phyloP scores from a whole-genome alignment of 2,888 invertebrate species.

The Lordiphosa fenestrarum region DNA sequence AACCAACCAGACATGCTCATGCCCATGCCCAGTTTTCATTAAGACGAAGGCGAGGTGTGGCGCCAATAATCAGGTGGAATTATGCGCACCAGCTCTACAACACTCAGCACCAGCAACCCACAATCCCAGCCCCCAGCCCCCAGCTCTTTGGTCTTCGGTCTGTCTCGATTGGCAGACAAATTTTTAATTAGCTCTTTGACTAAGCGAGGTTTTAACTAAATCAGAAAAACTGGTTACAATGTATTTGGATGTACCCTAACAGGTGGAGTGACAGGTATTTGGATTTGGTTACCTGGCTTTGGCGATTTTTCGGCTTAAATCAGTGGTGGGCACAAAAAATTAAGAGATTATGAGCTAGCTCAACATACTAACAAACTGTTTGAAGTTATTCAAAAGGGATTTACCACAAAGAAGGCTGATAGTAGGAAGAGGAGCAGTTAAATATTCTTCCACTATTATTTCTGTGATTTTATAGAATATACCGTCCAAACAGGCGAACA shows the following conservation, averaged over 20 bases:
- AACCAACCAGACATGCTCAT: conserved; percentile 51
- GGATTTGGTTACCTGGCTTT: too few species aligned
- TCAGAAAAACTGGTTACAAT: conserved; percentile 39
- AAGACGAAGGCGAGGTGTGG: conserved; percentile 12
- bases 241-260: conserved; percentile 14
- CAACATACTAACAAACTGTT: too few species aligned
- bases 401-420: too few species aligned
- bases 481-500: too few species aligned
- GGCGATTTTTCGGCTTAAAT: too few species aligned
- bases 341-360: too few species aligned
- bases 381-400: too few species aligned
- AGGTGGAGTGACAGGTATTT: not conserved
- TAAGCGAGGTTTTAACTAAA: conserved; percentile 33
- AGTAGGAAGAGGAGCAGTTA: too few species aligned
- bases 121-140: too few species aligned
- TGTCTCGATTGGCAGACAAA: conserved; percentile 30
- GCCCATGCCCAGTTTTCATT: conserved; percentile 62
- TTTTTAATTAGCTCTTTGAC: conserved; percentile 44
- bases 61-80: conserved; percentile 11
- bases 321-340: too few species aligned
- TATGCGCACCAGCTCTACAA: conserved; percentile 23
- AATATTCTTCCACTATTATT: too few species aligned
- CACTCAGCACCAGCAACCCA: conserved; percentile 3
- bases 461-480: too few species aligned
- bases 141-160: conserved; percentile 3